These are phyloP conservation scores for Thalassophryne amazonica DNA, from an alignment of 2,797 vertebrate species.

Conservation along the genomic window DNA sequence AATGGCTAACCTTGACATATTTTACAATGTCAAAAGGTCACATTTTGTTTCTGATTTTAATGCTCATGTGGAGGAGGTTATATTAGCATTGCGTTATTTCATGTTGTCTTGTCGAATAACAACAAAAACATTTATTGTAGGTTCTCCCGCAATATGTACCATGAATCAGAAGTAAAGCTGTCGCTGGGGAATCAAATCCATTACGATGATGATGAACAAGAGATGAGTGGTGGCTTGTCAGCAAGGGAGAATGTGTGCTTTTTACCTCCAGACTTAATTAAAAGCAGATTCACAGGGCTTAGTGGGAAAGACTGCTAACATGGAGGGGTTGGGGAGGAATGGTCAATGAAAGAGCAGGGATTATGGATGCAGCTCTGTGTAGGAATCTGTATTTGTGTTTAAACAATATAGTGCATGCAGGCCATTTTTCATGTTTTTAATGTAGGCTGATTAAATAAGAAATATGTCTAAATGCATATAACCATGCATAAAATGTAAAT, in stretches of 20 bases:
- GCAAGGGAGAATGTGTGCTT: constrained; percentile 38
- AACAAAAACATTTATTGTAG: not conserved
- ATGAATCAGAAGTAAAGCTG: constrained; percentile 56
- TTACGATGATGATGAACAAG: constrained; percentile 57
- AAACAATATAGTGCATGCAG: not conserved
- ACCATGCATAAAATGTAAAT: too few species aligned
- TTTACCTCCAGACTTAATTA: constrained; percentile 66
- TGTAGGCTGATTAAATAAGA: too few species aligned
- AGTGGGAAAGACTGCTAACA: constrained; percentile 47
- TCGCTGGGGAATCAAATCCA: constrained; percentile 16
- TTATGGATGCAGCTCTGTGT: not conserved
- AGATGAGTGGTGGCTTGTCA: constrained; percentile 11
- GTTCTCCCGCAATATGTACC: constrained; percentile 29
- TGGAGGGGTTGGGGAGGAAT: constrained; percentile 1
- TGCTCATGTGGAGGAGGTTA: too few species aligned
- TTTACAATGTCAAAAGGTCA: too few species aligned
- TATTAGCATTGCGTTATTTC: too few species aligned
- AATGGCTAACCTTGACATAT: too few species aligned
- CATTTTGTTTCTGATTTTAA: too few species aligned
- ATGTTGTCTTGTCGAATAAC: not conserved
- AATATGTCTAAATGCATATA: too few species aligned
- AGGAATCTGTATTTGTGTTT: not conserved
- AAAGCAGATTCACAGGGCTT: constrained; percentile 60
- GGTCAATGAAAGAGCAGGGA: not conserved
- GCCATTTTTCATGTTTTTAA: too few species aligned